A percentile compares a stretch with the other conserved stretches of the same genome.
These are phyloP conservation scores for Xiphias gladius DNA, from an alignment of 2,113 vertebrate species.

Conservation along the genomic window DNA sequence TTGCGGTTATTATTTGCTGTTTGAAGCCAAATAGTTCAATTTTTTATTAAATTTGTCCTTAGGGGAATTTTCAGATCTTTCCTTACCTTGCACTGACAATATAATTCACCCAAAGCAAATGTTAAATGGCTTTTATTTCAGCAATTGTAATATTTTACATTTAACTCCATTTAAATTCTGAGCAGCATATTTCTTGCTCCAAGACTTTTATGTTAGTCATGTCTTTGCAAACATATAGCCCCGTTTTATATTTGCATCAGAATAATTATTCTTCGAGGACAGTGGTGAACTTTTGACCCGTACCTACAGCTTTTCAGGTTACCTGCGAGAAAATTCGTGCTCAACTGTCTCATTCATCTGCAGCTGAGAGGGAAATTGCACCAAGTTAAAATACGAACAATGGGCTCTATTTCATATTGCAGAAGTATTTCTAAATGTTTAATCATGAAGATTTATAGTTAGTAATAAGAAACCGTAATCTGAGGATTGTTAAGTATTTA, in stretches of 20 bases:
- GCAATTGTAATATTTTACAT: not conserved
- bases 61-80: not conserved
- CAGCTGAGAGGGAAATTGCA: constrained; percentile 21
- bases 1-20: not conserved
- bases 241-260: not conserved
- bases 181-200: not conserved
- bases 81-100: not conserved
- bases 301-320: not conserved
- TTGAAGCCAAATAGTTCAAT: constrained; percentile 15
- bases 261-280: constrained; percentile 1
- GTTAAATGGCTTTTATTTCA: not conserved
- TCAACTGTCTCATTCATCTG: constrained; percentile 17
- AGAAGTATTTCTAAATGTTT: constrained; percentile 48
- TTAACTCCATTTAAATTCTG: not conserved
- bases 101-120: not conserved
- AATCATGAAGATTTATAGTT: constrained; percentile 12
- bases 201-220: not conserved
- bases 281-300: not conserved
- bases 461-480: constrained; percentile 44
- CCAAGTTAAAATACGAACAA: constrained; percentile 3
- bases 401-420: constrained; percentile 51
- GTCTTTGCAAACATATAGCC: too few relatives aligned
- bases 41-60: not conserved
- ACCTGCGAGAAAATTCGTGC: constrained; percentile 2
- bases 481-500: constrained; percentile 34